Conservation (phyloP, 2,888 invertebrate species). For the Drosophila affinis region DNA sequence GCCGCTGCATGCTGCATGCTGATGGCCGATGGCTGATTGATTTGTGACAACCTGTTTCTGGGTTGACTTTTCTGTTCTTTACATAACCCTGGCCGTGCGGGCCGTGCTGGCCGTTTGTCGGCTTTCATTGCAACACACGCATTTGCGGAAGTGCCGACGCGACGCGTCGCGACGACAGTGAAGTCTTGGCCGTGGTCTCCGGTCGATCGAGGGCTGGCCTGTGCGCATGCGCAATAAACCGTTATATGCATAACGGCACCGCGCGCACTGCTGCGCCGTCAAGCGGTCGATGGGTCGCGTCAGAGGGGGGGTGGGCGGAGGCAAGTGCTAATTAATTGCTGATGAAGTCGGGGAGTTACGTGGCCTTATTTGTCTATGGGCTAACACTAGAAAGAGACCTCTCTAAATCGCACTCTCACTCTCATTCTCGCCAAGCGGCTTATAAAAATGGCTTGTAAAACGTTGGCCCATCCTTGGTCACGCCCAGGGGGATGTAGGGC, state of each 20-base stretch:
- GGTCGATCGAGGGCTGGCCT: conserved; percentile 25
- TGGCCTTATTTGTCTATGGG: conserved; percentile 57
- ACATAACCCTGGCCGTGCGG: conserved; percentile 53
- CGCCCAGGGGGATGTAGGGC: conserved; percentile 67
- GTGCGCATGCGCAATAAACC: conserved; percentile 71
- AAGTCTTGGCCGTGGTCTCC: conserved; percentile 39
- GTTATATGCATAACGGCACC: conserved; percentile 71
- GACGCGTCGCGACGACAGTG: conserved; percentile 6
- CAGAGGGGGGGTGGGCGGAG: conserved; percentile 46
- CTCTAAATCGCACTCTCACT: not conserved
- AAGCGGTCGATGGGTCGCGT: conserved; percentile 24
- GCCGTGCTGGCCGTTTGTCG: conserved; percentile 14
- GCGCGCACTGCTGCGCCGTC: conserved; percentile 37
- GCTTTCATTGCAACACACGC: conserved; percentile 57
- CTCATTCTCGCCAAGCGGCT: not conserved
- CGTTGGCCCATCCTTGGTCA: conserved; percentile 57
- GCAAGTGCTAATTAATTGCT: conserved; percentile 67
- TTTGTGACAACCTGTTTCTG: conserved; percentile 65
- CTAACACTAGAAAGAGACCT: conserved; percentile 33
- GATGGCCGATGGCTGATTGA: conserved; percentile 61
- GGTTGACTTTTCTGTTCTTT: conserved; percentile 51
- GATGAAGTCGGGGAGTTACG: conserved; percentile 48
- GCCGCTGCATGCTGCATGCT: conserved; percentile 71
- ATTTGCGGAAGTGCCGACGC: conserved; percentile 66
- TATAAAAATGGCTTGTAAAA: conserved; percentile 73